Conservation (phyloP, 2,797 vertebrate species). For the Myotis findleyi region DNA sequence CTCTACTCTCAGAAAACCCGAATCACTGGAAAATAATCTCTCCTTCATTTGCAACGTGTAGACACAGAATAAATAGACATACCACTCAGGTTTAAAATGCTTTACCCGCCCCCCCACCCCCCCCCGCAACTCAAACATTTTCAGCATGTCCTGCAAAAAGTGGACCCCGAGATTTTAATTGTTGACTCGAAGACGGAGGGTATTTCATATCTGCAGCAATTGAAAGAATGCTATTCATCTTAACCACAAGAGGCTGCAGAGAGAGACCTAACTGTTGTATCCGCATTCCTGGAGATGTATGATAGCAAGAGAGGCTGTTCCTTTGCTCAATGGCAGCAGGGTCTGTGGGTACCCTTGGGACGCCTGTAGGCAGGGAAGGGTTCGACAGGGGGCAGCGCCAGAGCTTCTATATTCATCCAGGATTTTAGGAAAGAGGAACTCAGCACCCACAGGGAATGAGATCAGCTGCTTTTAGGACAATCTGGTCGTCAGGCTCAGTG, state of each 20-base stretch:
- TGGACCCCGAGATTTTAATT: conserved; percentile 61
- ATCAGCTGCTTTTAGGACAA: conserved; percentile 81
- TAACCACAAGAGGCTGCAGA: conserved; percentile 83
- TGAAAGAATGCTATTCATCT: conserved; percentile 82
- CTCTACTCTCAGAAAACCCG: not conserved
- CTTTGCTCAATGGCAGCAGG: conserved; percentile 52
- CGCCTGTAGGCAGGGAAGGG: conserved; percentile 65
- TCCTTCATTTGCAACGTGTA: not conserved
- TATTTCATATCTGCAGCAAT: conserved; percentile 75
- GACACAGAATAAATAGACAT: conserved; percentile 45
- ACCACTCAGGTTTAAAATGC: conserved; percentile 43
- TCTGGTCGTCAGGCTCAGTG: conserved; percentile 81
- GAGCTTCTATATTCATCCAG: conserved; percentile 54
- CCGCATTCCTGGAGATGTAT: conserved; percentile 84
- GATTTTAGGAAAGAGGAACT: conserved; percentile 85
- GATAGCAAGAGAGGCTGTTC: conserved; percentile 82
- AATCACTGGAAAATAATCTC: conserved; percentile 36
- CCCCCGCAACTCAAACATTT: conserved; percentile 37
- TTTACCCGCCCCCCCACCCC: not conserved
- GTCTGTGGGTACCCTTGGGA: conserved; percentile 53
- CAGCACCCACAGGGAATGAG: conserved; percentile 73
- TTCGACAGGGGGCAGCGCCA: conserved; percentile 68
- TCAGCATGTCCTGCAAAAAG: conserved; percentile 53
- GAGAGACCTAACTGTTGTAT: conserved; percentile 78
- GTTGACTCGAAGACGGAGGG: conserved; percentile 51